These are phyloP conservation scores for Ochropleura plecta DNA, from an alignment of 2,888 invertebrate genomes.

Conservation along the genomic window DNA sequence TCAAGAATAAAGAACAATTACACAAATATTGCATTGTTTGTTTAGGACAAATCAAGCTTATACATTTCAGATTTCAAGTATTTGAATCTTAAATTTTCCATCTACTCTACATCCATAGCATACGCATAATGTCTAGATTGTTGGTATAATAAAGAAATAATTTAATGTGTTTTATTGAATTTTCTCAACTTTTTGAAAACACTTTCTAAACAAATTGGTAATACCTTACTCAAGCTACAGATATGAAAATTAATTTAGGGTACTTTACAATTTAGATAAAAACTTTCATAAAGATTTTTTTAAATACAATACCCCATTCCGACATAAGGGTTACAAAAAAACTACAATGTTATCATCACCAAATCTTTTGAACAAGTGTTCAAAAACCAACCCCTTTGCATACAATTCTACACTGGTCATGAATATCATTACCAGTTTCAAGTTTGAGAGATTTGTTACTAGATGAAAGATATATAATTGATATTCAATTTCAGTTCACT, in stretches of 20 bases:
- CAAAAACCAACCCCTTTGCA: constrained; percentile 70
- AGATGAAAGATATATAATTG: constrained; percentile 73
- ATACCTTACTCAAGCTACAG: neutral
- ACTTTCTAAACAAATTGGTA: neutral
- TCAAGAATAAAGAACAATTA: neutral
- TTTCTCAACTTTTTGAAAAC: neutral
- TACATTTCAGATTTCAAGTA: neutral
- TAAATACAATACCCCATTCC: neutral
- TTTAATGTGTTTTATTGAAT: constrained; percentile 29
- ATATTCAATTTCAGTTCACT: constrained; percentile 65
- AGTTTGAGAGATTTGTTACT: constrained; percentile 70
- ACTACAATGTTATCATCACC: constrained; percentile 53
- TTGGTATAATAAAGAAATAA: constrained; percentile 19
- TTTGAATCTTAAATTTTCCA: neutral
- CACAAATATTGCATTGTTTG: neutral
- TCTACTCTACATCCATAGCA: neutral
- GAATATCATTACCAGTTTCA: constrained; percentile 85
- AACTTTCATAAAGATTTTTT: neutral
- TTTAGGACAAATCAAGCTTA: neutral
- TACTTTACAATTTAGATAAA: neutral
- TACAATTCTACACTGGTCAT: constrained; percentile 73
- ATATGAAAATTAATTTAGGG: neutral
- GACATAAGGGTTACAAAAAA: constrained; percentile 21
- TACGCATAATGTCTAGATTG: neutral
- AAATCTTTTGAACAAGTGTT: constrained; percentile 65